phyloP scores from a whole-genome alignment of 53 echinoderm and acorn worm species.

The Antedon mediterranea region DNA sequence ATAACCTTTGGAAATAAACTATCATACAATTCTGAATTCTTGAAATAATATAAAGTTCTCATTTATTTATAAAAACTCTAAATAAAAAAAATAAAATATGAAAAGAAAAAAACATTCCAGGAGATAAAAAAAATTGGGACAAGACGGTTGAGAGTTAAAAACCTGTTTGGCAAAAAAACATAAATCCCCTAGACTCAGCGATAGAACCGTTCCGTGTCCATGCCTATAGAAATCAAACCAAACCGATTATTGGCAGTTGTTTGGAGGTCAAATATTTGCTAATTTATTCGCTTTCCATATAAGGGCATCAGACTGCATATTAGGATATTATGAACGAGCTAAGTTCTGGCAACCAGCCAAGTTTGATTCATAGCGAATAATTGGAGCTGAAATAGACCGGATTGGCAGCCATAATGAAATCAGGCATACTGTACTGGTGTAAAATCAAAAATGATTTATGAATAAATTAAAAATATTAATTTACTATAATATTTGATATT shows the following conservation, averaged over 20 bases:
- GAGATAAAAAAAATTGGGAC: background rate
- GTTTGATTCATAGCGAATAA: background rate
- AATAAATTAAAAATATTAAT: too few relatives aligned
- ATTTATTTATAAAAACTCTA: too few relatives aligned
- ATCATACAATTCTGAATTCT: too few relatives aligned
- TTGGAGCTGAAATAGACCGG: background rate
- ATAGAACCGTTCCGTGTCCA: background rate
- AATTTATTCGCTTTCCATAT: slow-evolving; percentile 31
- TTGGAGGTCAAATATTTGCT: slow-evolving; percentile 29
- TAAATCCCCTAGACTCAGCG: background rate
- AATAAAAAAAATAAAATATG: too few relatives aligned
- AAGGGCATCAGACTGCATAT: slow-evolving; percentile 27
- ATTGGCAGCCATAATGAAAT: too few relatives aligned
- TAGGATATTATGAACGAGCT: slow-evolving; percentile 5
- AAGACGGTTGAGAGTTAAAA: background rate
- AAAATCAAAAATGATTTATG: too few relatives aligned
- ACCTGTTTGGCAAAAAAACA: background rate
- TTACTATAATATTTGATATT: too few relatives aligned
- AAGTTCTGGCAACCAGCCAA: background rate
- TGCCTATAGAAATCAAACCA: background rate
- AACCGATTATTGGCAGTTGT: background rate
- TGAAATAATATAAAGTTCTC: too few relatives aligned
- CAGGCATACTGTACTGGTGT: too few relatives aligned
- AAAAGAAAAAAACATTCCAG: too few relatives aligned
- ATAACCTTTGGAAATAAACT: too few relatives aligned